Evolutionary conservation across 2,888 invertebrate genomes (phyloP).

Genomic region (Oscheius sp.): DNA sequence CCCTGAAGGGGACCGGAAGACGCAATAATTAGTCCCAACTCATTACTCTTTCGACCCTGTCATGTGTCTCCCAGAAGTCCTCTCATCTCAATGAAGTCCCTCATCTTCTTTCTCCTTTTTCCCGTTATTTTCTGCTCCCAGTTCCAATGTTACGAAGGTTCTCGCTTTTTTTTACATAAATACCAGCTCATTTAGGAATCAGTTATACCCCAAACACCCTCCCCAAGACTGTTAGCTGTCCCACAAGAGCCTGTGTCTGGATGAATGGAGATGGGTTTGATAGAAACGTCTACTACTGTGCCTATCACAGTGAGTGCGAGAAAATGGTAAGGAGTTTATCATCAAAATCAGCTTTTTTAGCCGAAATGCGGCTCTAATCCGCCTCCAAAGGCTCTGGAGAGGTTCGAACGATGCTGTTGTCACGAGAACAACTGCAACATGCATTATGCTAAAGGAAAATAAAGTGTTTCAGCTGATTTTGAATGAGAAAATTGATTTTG

Average conservation of each 20-base stretch:
- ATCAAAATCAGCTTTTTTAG: background rate
- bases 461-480: no score
- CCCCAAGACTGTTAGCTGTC: background rate
- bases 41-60: no score
- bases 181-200: background rate
- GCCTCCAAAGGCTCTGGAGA: background rate
- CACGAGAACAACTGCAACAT: no score
- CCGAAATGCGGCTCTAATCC: background rate
- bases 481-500: no score
- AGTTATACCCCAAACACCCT: background rate
- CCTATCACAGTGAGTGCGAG: background rate
- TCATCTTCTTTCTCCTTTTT: background rate
- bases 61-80: constrained; percentile 75
- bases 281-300: background rate
- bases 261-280: background rate
- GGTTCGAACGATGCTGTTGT: background rate
- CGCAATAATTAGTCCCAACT: no score
- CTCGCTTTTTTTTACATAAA: background rate
- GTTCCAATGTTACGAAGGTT: background rate
- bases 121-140: background rate
- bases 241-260: constrained; percentile 4
- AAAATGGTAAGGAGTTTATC: background rate
- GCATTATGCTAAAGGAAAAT: no score
- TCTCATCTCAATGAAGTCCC: background rate
- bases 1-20: no score